Percentiles rank a stretch among this genome's conserved stretches.
Conservation (phyloP, 2,888 invertebrate species). For the Chymomyza fuscimana region DNA sequence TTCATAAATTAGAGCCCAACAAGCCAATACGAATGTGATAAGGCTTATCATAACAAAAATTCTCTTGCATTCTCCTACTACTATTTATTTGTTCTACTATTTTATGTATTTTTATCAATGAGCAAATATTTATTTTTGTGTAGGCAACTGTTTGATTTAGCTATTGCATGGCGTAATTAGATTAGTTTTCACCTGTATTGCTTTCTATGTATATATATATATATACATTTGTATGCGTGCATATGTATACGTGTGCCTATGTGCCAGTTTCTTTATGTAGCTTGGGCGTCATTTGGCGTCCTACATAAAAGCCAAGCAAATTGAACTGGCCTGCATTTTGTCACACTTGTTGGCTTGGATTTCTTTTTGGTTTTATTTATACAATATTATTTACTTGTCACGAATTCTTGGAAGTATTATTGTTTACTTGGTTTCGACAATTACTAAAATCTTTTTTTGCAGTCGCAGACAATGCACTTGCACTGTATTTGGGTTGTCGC, state of each 20-base stretch:
- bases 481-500: background rate
- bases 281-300: slow-evolving; percentile 29
- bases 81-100: background rate
- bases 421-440: background rate
- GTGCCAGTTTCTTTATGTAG: slow-evolving; percentile 17
- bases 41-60: background rate
- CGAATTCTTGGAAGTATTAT: background rate
- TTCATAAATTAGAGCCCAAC: slow-evolving; percentile 3
- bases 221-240: background rate
- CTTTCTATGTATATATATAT: background rate
- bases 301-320: background rate
- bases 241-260: slow-evolving; percentile 45
- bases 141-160: slow-evolving; percentile 13
- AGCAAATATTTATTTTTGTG: slow-evolving; percentile 46
- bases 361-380: slow-evolving; percentile 15
- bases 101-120: slow-evolving; percentile 45
- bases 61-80: background rate
- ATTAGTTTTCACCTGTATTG: slow-evolving; percentile 57
- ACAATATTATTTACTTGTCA: slow-evolving; percentile 11
- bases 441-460: background rate
- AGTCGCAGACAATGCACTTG: background rate
- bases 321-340: slow-evolving; percentile 36
- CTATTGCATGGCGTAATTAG: slow-evolving; percentile 57
- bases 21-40: background rate
- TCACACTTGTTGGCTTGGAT: slow-evolving; percentile 22